These are phyloP conservation scores for Drosophila merina DNA, from an alignment of 2,888 invertebrate genomes.

Conservation along the genomic window DNA sequence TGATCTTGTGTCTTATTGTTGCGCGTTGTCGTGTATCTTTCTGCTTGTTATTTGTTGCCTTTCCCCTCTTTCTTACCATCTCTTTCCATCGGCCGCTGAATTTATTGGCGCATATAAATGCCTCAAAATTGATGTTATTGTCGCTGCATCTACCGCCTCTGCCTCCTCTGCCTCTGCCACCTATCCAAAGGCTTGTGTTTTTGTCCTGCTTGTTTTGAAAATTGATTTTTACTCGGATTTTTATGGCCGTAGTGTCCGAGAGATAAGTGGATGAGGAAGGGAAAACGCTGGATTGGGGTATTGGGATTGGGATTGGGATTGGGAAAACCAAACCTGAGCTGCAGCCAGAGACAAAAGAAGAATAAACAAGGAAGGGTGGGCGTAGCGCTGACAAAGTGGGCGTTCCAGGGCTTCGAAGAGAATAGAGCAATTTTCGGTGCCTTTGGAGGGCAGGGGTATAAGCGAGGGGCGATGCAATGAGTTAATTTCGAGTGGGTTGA, in stretches of 20 bases:
- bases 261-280: conserved; percentile 50
- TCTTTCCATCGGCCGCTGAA: conserved; percentile 54
- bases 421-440: conserved; percentile 65
- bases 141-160: conserved; percentile 52
- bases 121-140: conserved; percentile 80
- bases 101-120: conserved; percentile 80
- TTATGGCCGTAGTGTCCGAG: conserved; percentile 56
- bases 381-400: conserved; percentile 67
- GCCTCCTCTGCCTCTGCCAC: conserved; percentile 37
- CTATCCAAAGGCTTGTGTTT: conserved; percentile 8
- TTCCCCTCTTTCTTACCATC: conserved; percentile 31
- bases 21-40: conserved; percentile 76
- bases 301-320: conserved; percentile 23
- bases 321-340: conserved; percentile 18
- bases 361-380: conserved; percentile 54
- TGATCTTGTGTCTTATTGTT: conserved; percentile 80
- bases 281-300: conserved; percentile 44
- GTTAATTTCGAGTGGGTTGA: conserved; percentile 61
- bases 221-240: conserved; percentile 72
- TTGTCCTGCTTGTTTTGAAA: conserved; percentile 72
- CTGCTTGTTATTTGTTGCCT: conserved; percentile 50
- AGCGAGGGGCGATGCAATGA: conserved; percentile 42
- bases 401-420: conserved; percentile 47
- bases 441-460: conserved; percentile 2
- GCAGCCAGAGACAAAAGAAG: conserved; percentile 39